Conservation (phyloP, 2,113 vertebrate genomes). For the Upupa epops region DNA sequence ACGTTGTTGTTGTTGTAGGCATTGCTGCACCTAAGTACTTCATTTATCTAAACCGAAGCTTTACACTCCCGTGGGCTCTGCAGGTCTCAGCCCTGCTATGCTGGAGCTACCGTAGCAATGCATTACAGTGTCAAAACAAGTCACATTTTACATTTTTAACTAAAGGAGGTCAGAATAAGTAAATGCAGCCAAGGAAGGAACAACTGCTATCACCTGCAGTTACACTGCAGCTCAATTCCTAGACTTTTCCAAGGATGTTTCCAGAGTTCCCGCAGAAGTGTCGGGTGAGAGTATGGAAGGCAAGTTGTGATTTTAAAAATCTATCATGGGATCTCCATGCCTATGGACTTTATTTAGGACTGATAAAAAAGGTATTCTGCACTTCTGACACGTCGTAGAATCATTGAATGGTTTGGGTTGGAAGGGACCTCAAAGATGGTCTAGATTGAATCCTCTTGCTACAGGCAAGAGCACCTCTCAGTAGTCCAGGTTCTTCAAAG, state of each 20-base stretch:
- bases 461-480: too few species aligned
- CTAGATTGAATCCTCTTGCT: too few species aligned
- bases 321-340: not conserved
- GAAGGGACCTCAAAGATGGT: too few species aligned
- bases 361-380: not conserved
- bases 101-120: not conserved
- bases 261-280: not conserved
- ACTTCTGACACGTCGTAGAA: not conserved
- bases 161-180: constrained; percentile 2
- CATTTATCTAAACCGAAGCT: constrained; percentile 48
- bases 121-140: not conserved
- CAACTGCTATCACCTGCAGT: not conserved
- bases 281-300: not conserved
- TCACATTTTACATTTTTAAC: constrained; percentile 6
- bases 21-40: constrained; percentile 7
- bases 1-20: constrained; percentile 40
- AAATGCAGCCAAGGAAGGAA: not conserved
- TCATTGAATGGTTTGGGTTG: too few species aligned
- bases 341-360: not conserved
- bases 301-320: not conserved
- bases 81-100: constrained; percentile 23
- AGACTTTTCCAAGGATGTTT: not conserved
- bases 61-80: not conserved
- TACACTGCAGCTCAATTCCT: not conserved
- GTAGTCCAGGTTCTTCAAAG: too few species aligned